These are phyloP conservation scores for Gavialis gangeticus DNA, from an alignment of 2,113 vertebrate species.

Conservation along the genomic window DNA sequence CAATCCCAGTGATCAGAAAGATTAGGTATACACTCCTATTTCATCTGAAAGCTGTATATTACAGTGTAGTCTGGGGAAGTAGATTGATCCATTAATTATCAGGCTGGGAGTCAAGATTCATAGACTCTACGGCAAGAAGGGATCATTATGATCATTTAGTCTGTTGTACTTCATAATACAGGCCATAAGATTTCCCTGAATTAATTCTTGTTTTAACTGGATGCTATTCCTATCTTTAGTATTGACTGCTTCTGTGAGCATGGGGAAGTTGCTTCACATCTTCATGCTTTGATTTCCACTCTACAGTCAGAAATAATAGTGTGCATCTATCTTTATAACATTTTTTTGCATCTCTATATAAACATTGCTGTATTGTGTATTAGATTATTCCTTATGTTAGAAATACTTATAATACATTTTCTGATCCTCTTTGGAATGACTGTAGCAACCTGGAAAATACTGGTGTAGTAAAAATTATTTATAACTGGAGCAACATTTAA, in stretches of 20 bases:
- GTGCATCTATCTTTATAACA: background rate
- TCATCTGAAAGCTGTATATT: background rate
- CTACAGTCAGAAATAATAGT: background rate
- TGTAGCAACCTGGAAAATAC: background rate
- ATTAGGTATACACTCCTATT: background rate
- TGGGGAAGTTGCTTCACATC: background rate
- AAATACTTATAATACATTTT: background rate
- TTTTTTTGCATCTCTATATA: background rate
- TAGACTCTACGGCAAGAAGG: background rate
- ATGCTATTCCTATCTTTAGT: no score
- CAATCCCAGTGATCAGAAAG: fast-evolving
- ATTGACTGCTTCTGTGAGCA: background rate
- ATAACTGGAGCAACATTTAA: background rate
- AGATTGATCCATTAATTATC: background rate
- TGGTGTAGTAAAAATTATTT: background rate
- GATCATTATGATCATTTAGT: no score
- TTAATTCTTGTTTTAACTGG: no score
- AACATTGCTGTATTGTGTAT: background rate
- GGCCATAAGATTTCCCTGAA: no score
- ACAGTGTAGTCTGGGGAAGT: background rate
- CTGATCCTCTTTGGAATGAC: background rate
- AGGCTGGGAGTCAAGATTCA: background rate
- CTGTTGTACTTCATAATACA: no score
- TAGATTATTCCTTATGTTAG: background rate
- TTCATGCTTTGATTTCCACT: background rate